Evolutionary conservation across 2,888 invertebrate genomes (phyloP).

Genomic region (Falcaria lacertinaria): DNA sequence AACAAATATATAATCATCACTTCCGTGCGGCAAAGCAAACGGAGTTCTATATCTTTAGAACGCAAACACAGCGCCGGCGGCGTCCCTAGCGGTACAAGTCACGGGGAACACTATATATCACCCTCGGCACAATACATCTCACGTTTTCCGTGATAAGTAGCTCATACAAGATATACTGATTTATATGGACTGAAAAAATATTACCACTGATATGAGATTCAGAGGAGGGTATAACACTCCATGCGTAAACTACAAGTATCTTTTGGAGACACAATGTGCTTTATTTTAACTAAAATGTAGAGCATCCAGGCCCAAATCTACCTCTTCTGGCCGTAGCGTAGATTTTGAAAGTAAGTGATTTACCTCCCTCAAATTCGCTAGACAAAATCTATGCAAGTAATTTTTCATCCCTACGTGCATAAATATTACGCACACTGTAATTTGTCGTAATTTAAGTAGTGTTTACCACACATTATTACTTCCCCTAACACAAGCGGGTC

Average conservation of each 20-base stretch:
- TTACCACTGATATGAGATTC: slow-evolving; percentile 33
- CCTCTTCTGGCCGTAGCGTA: too few species aligned
- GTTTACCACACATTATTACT: slow-evolving; percentile 55
- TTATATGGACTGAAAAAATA: slow-evolving; percentile 60
- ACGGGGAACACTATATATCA: slow-evolving; percentile 49
- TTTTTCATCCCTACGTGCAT: background rate
- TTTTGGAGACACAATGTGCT: background rate
- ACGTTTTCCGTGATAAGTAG: slow-evolving; percentile 62
- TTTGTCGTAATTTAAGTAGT: slow-evolving; percentile 25
- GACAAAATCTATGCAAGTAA: background rate
- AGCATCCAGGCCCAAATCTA: too few species aligned
- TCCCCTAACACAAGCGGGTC: slow-evolving; percentile 53
- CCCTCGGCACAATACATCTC: slow-evolving; percentile 63
- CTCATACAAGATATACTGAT: slow-evolving; percentile 65
- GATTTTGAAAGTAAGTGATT: too few species aligned
- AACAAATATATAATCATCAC: too few species aligned
- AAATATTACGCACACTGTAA: background rate
- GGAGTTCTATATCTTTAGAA: slow-evolving; percentile 13
- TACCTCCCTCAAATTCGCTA: background rate
- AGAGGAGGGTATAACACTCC: slow-evolving; percentile 25
- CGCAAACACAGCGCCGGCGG: slow-evolving; percentile 26
- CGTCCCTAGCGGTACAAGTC: slow-evolving; percentile 44
- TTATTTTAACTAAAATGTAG: too few species aligned
- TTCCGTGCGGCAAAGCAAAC: background rate
- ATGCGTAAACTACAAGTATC: slow-evolving; percentile 2